phyloP scores from a whole-genome alignment of 2,888 invertebrate genomes.

The Lithophane ornitopus region DNA sequence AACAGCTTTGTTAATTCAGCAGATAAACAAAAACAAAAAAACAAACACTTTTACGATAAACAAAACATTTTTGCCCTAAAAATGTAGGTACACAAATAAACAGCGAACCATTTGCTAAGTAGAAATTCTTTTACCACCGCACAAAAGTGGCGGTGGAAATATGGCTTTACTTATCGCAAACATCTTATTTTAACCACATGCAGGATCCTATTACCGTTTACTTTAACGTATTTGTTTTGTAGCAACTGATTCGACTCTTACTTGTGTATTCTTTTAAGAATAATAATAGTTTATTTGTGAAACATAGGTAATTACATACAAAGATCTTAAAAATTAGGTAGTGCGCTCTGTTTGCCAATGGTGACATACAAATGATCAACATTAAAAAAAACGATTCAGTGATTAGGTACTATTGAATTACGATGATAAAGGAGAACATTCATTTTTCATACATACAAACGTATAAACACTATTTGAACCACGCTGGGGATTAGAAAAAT shows the following conservation, averaged over 20 bases:
- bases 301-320: no score
- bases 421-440: no score
- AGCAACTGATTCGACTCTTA: not conserved
- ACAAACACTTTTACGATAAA: not conserved
- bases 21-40: not conserved
- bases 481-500: not conserved
- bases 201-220: slow-evolving; percentile 5
- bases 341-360: no score
- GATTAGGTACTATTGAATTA: no score
- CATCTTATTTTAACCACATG: slow-evolving; percentile 3
- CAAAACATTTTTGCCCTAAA: not conserved
- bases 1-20: not conserved
- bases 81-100: not conserved
- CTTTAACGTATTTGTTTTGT: not conserved
- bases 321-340: no score
- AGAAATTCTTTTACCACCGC: slow-evolving; percentile 3
- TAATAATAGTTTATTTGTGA: no score
- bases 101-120: not conserved
- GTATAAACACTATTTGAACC: not conserved
- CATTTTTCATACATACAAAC: no score
- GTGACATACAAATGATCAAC: no score
- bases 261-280: not conserved
- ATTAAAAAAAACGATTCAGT: no score
- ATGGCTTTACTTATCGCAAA: slow-evolving; percentile 12
- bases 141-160: slow-evolving; percentile 12